Percentiles rank a stretch among this genome's conserved stretches.
phyloP scores from a whole-genome alignment of 2,113 vertebrate genomes.

The Macrotus californicus region DNA sequence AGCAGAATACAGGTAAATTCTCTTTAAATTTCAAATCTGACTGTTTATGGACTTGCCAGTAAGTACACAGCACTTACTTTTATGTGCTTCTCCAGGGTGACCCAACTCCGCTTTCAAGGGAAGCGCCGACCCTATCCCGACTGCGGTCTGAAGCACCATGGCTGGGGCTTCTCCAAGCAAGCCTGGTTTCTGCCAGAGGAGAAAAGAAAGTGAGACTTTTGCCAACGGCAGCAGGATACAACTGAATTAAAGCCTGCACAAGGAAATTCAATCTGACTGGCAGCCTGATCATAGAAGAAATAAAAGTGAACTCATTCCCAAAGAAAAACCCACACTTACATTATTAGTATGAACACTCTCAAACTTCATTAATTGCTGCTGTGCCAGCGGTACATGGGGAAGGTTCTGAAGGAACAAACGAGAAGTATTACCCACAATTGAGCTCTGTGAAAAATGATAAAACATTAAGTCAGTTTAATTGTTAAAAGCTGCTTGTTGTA shows the following conservation, averaged over 20 bases:
- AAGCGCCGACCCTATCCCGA: conserved; percentile 84
- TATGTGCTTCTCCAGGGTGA: conserved; percentile 88
- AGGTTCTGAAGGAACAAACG: conserved; percentile 91
- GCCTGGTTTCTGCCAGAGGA: conserved; percentile 86
- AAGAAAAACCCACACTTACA: conserved; percentile 78
- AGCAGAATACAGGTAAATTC: neutral
- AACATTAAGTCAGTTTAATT: conserved; percentile 35
- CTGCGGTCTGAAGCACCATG: conserved; percentile 88
- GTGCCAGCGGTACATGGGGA: conserved; percentile 87
- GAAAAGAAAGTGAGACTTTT: neutral
- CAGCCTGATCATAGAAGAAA: neutral
- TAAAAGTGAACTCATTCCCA: neutral
- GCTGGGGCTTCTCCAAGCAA: conserved; percentile 92
- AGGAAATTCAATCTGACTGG: neutral
- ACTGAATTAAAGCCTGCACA: rapidly evolving
- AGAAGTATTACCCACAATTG: conserved; percentile 83
- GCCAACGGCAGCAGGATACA: neutral
- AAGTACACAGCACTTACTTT: conserved; percentile 80
- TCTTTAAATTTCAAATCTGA: neutral
- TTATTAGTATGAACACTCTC: conserved; percentile 89
- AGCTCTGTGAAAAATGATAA: conserved; percentile 79
- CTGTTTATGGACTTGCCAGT: neutral
- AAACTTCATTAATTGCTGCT: conserved; percentile 91
- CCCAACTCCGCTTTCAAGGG: conserved; percentile 84
- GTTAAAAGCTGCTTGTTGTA: neutral